Conservation (phyloP, 2,888 invertebrate species). For the Cheilosia vulpina region DNA sequence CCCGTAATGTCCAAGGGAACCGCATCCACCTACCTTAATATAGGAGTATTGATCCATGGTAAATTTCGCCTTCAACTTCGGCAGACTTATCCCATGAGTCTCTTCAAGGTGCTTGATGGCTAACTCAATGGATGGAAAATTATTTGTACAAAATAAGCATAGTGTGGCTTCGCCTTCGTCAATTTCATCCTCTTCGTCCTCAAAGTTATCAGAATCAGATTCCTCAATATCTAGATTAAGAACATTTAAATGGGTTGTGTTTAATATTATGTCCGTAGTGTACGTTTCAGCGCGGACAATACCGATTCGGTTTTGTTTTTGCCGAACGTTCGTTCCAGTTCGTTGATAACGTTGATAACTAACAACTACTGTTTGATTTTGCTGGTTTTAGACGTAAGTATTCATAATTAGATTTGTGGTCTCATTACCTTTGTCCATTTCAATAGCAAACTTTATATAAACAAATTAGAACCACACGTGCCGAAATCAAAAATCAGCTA, state of each 20-base stretch:
- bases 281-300: neutral
- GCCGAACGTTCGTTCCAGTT: neutral
- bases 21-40: conserved; percentile 85
- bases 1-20: conserved; percentile 71
- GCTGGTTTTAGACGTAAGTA: neutral
- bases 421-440: conserved; percentile 55
- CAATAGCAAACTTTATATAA: conserved; percentile 25
- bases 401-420: neutral
- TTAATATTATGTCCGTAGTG: neutral
- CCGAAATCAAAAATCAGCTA: neutral
- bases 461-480: conserved; percentile 41
- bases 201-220: conserved; percentile 83
- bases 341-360: neutral
- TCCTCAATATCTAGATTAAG: conserved; percentile 41
- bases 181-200: conserved; percentile 84
- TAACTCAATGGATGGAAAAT: conserved; percentile 86
- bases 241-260: neutral
- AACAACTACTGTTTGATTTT: neutral
- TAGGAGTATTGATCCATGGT: conserved; percentile 93
- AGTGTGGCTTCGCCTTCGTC: conserved; percentile 78
- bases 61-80: conserved; percentile 87
- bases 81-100: conserved; percentile 88
- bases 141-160: conserved; percentile 90
- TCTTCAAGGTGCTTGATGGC: conserved; percentile 88
- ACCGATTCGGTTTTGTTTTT: too few relatives aligned